Evolutionary conservation across 2,888 invertebrate genomes (phyloP).

Genomic region (Pandemis heparana): DNA sequence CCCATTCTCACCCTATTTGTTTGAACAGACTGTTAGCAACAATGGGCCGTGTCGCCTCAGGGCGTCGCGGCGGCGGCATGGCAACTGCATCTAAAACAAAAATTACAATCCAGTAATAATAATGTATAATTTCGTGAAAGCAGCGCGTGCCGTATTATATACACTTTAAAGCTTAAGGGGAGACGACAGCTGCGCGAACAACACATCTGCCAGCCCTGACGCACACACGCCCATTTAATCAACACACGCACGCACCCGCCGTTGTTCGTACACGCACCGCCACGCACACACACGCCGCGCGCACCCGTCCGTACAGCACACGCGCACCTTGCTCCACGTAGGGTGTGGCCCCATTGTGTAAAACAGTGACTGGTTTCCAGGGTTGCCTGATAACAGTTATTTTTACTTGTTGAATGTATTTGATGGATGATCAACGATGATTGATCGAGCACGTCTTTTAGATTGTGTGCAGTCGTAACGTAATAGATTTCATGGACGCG

Average conservation of each 20-base stretch:
- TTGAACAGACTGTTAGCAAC: slow-evolving; percentile 7
- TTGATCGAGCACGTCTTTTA: slow-evolving; percentile 72
- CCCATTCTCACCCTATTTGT: slow-evolving; percentile 8
- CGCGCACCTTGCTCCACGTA: slow-evolving; percentile 60
- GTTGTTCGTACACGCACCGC: slow-evolving; percentile 49
- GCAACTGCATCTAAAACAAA: slow-evolving; percentile 74
- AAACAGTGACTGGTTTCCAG: slow-evolving; percentile 56
- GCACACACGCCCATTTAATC: slow-evolving; percentile 53
- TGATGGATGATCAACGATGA: slow-evolving; percentile 82
- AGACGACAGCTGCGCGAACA: slow-evolving; percentile 78
- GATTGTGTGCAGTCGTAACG: slow-evolving; percentile 66
- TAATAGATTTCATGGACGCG: slow-evolving; percentile 69
- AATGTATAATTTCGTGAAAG: slow-evolving; percentile 82
- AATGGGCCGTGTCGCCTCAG: slow-evolving; percentile 26
- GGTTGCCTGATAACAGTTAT: slow-evolving; percentile 77
- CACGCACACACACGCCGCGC: slow-evolving; percentile 43
- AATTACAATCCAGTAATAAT: slow-evolving; percentile 70
- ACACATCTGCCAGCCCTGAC: slow-evolving; percentile 78
- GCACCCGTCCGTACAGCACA: slow-evolving; percentile 49
- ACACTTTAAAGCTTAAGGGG: slow-evolving; percentile 64
- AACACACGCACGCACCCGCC: slow-evolving; percentile 54
- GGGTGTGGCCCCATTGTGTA: slow-evolving; percentile 72
- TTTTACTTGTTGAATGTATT: slow-evolving; percentile 84
- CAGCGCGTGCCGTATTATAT: slow-evolving; percentile 79
- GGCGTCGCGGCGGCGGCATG: slow-evolving; percentile 53